These are phyloP conservation scores for Acanthacorydalis orientalis DNA, from an alignment of 2,888 invertebrate genomes.

Conservation along the genomic window DNA sequence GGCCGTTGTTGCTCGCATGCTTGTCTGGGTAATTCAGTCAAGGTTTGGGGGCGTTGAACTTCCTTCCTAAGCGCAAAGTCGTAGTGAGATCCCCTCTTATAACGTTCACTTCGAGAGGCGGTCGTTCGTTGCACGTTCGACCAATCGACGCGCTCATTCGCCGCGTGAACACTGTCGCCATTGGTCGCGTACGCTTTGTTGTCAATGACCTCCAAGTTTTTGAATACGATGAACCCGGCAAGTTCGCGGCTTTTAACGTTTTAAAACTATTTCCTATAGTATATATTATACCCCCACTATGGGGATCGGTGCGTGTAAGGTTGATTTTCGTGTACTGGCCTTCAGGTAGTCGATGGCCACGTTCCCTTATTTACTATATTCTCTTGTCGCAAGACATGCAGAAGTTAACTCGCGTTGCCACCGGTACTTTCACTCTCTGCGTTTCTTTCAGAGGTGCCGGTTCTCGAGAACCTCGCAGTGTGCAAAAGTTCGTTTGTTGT, in stretches of 20 bases:
- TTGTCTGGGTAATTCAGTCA: slow-evolving; percentile 63
- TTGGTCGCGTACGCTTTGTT: slow-evolving; percentile 36
- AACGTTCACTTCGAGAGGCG: slow-evolving; percentile 17
- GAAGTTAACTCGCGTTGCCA: slow-evolving; percentile 19
- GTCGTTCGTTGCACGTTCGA: slow-evolving; percentile 22
- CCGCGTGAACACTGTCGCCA: slow-evolving; percentile 28
- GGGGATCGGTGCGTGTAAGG: slow-evolving; percentile 6
- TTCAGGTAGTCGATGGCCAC: slow-evolving; percentile 15
- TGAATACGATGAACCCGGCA: slow-evolving; percentile 57
- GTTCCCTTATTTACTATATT: slow-evolving; percentile 26
- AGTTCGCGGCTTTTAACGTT: slow-evolving; percentile 32
- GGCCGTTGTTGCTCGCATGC: slow-evolving; percentile 33
- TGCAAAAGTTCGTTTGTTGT: no score
- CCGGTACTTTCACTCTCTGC: slow-evolving; percentile 30
- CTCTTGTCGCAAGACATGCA: slow-evolving; percentile 16
- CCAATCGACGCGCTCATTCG: slow-evolving; percentile 27
- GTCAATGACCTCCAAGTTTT: slow-evolving; percentile 75
- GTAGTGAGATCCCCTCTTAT: slow-evolving; percentile 14
- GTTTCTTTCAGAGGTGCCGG: slow-evolving; percentile 21
- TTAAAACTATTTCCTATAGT: slow-evolving; percentile 15
- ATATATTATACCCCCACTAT: slow-evolving; percentile 11
- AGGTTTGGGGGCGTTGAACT: slow-evolving; percentile 75
- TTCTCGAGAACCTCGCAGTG: neutral
- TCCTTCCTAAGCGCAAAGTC: slow-evolving; percentile 22
- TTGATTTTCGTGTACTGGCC: slow-evolving; percentile 5